Evolutionary conservation across 2,797 vertebrate species (phyloP), one percentile per base, ranked within the genome.

Genomic region (Erpetoichthys calabaricus): DNA sequence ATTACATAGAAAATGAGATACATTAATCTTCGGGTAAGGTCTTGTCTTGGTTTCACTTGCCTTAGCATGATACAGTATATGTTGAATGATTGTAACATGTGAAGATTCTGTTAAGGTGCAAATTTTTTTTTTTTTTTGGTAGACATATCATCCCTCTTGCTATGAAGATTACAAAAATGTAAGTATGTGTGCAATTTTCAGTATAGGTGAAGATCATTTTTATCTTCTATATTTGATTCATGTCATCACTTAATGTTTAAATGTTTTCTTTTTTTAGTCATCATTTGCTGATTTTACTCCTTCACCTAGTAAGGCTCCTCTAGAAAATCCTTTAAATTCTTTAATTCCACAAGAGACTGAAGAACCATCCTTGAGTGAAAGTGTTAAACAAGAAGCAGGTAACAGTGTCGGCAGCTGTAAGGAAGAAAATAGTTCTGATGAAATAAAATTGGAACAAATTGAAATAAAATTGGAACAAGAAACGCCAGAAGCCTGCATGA

Each of bases 111-210:
- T 51, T 2, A 51, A 4, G 8, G 46, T 6, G 8, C 45, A 5
- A 49, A 51, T 51, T 9, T 45, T 45, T 51, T 47, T 10, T 43
- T 4, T 59, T 25, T 53, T 57, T 66, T 58, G 47, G 55, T 62
- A 99, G 96, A 97, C 93, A 72, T 99, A 95, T 75, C 96, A 99
- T 79, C 96, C 96, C 2, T 87, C 93, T 55, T 99, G 96, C 75
- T 99, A 92, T 0, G 93, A 99, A 72, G 94, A 99, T 77, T 96
- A 97, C 74, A 91, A 93, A 79, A 98, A 98, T 0, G 96, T 97
- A 77, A 97, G 90, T 86, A 60, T n/a, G 6, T 63, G 61, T 58
- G 54, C 44, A 57, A 8, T 63, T 63, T 55, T 62, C 61, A 57
- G 46, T 59, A 63, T 57, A 51, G 25, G 25, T 25, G 25, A 25